These are phyloP conservation scores for Stegodyphus dumicola DNA, from an alignment of 1,140 invertebrate species.

Conservation along the genomic window DNA sequence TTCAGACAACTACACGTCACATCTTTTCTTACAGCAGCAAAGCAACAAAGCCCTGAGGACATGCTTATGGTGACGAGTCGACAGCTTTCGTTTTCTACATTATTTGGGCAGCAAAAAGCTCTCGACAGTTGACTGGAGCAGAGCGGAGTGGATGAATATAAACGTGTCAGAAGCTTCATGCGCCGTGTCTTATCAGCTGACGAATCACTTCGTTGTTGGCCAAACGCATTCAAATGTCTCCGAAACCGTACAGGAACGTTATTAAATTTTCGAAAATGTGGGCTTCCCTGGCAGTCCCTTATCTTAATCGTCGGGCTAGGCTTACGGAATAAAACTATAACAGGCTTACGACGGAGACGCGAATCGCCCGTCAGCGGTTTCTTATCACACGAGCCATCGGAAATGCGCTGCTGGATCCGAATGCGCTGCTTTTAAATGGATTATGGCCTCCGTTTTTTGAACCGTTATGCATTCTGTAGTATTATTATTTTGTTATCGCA, in stretches of 20 bases:
- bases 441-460: not conserved
- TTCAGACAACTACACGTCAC: too few species aligned
- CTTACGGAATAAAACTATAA: not conserved
- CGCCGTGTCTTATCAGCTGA: not conserved
- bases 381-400: conserved; percentile 1
- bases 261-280: conserved; percentile 29
- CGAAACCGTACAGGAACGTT: conserved; percentile 25
- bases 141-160: too few species aligned
- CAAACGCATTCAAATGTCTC: not conserved
- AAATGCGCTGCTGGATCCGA: not conserved
- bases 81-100: too few species aligned
- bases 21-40: too few species aligned
- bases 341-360: conserved; percentile 8
- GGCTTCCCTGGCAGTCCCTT: conserved; percentile 4
- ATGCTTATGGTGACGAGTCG: too few species aligned
- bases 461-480: too few species aligned
- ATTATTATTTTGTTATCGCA: too few species aligned
- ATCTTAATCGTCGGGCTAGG: conserved; percentile 18
- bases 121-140: too few species aligned
- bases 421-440: conserved; percentile 24
- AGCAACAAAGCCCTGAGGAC: too few species aligned
- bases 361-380: conserved; percentile 16
- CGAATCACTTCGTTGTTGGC: not conserved
- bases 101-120: too few species aligned
- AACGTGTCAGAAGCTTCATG: too few species aligned